These are phyloP conservation scores for Stenodema calcarata DNA, from an alignment of 2,888 invertebrate genomes.

Conservation along the genomic window DNA sequence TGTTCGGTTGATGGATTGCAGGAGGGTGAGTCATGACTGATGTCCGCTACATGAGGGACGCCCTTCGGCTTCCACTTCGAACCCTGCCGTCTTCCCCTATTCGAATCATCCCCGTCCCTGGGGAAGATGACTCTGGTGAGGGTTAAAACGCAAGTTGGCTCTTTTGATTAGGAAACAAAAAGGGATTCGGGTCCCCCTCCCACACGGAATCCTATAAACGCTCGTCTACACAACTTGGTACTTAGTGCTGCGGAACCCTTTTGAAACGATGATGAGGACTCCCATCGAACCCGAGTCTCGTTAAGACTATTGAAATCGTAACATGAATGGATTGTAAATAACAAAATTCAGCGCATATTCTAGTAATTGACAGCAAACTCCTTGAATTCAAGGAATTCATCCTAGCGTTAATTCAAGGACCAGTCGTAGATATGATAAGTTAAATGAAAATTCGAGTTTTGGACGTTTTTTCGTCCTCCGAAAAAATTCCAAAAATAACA, in stretches of 20 bases:
- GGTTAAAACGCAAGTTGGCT: slow-evolving; percentile 24
- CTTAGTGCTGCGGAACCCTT: background rate
- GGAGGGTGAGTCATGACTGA: slow-evolving; percentile 45
- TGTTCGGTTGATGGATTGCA: slow-evolving; percentile 45
- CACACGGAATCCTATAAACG: background rate
- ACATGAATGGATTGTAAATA: too few species aligned
- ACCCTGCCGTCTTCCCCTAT: background rate
- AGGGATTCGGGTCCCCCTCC: background rate
- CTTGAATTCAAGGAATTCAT: too few species aligned
- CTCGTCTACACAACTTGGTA: background rate
- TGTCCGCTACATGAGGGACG: slow-evolving; percentile 27
- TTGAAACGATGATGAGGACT: background rate
- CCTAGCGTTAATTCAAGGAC: too few species aligned
- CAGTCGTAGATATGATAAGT: too few species aligned
- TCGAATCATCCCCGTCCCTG: slow-evolving; percentile 1
- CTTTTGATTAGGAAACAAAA: slow-evolving; percentile 36
- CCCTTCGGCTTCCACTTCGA: background rate
- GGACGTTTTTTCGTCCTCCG: too few species aligned
- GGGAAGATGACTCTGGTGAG: background rate
- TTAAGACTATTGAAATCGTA: background rate
- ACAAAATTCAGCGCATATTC: too few species aligned
- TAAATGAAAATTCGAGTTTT: too few species aligned
- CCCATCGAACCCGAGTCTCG: too few species aligned
- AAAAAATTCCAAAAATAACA: too few species aligned
- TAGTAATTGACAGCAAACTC: too few species aligned